Evolutionary conservation across 1,140 invertebrate species (phyloP).

Genomic region (Drosophila saltans): DNA sequence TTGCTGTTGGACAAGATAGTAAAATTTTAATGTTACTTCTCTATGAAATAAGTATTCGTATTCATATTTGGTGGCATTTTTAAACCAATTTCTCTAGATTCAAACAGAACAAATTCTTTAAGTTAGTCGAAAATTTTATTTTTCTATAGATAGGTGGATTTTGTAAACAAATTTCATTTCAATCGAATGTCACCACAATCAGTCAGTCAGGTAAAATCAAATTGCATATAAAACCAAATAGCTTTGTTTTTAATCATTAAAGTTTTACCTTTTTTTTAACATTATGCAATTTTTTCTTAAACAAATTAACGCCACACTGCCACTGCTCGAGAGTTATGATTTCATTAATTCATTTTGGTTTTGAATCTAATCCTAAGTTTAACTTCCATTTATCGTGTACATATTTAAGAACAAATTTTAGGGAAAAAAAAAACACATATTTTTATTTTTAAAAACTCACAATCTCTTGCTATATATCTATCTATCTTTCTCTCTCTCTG

Average conservation of each 20-base stretch:
- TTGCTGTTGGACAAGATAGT: no score
- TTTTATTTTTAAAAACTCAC: no score
- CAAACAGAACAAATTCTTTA: not conserved
- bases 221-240: not conserved
- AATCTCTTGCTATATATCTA: slow-evolving; percentile 31
- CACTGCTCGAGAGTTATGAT: not conserved
- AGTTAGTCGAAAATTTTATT: not conserved
- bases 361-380: slow-evolving; percentile 10
- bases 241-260: not conserved
- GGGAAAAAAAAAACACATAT: no score
- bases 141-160: no score
- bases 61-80: no score
- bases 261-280: not conserved
- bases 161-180: no score
- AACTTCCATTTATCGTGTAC: not conserved
- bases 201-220: not conserved
- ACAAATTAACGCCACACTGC: slow-evolving; percentile 8
- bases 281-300: not conserved
- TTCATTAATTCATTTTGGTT: slow-evolving; percentile 6
- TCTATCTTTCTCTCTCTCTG: slow-evolving; percentile 45
- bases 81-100: no score
- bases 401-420: no score
- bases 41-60: no score
- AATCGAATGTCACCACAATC: not conserved
- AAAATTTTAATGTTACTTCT: no score